Evolutionary conservation across 2,113 vertebrate species (phyloP), one percentile per base, ranked within the genome.

Genomic region (Solenodon paradoxus): DNA sequence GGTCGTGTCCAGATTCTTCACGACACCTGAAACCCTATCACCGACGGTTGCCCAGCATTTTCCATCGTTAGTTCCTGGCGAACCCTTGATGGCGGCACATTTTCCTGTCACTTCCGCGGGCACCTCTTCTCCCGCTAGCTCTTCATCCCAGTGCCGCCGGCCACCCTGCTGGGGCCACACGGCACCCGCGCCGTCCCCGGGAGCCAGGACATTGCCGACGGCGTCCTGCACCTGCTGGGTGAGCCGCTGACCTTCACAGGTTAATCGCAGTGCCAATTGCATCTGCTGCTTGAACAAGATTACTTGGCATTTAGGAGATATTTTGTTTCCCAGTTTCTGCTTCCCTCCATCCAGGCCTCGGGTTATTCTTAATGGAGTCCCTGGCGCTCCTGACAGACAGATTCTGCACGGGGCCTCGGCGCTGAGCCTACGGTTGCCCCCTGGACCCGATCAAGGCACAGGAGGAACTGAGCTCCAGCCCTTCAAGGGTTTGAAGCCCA

Each of bases 401-500:
- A 2, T 1, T 13, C 59, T 22, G 28, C n/a, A 30, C 1, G 6
- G 19, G 45, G 72, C 11, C 32, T n/a, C 26, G 0, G 22, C 53
- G n/a, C 38, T 20, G 26, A 38, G 0, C 32, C 20, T 15, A 28
- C 19, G 28, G 2, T 1, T 9, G 16, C 30, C 28, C 38, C 3
- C 16, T 1, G 42, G 45, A 19, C 35, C 82, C 5, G 7, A 38
- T 20, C 15, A 3, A 1, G 38, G 13, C 49, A 7, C 8, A n/a
- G n/a, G 13, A 40, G 45, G 15, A 0, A 4, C 47, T 35, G 10
- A 38, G 22, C n/a, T 19, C 51, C 15, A 5, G 3, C 7, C 11
- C 15, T 4, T 24, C 38, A 15, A 15, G 28, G 30, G 16, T n/a
- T n/a, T n/a, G 16, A 9, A 12, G 6, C 1, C 1, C 32, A 17